Percentiles rank a stretch among this genome's conserved stretches.
Conservation (phyloP, 2,888 invertebrate species). For the Cryptus armator region DNA sequence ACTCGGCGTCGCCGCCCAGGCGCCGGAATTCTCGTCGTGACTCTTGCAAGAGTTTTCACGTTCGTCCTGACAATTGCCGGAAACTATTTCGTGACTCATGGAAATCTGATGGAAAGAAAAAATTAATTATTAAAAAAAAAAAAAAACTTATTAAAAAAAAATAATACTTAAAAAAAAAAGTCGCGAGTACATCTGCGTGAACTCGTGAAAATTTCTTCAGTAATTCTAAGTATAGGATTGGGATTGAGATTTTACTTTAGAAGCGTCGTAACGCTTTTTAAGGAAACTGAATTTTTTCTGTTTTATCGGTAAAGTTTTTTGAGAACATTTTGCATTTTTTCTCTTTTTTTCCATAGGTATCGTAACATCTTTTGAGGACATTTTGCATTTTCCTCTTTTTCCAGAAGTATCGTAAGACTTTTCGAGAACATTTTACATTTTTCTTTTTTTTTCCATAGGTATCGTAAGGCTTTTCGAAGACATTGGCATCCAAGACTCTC, state of each 20-base stretch:
- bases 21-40: constrained; percentile 72
- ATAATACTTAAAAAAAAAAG: too few relatives aligned
- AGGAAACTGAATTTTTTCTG: not conserved
- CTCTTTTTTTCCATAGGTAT: too few relatives aligned
- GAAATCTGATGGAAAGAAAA: constrained; percentile 68
- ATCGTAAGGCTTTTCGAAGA: too few relatives aligned
- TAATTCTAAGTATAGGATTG: too few relatives aligned
- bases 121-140: not conserved
- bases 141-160: not conserved
- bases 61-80: constrained; percentile 74
- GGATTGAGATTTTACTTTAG: too few relatives aligned
- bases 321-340: not conserved
- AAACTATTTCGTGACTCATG: constrained; percentile 74
- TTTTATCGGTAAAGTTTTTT: not conserved
- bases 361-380: too few relatives aligned
- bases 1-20: constrained; percentile 77
- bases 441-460: not conserved
- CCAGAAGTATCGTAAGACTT: not conserved
- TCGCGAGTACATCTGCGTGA: too few relatives aligned
- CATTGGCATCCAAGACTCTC: too few relatives aligned
- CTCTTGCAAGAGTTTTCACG: constrained; percentile 70
- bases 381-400: not conserved
- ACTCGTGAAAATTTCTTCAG: too few relatives aligned
- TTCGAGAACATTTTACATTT: not conserved
- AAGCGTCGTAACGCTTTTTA: not conserved